Conservation (phyloP, 1,140 invertebrate genomes). For the Cotesia glomerata region DNA sequence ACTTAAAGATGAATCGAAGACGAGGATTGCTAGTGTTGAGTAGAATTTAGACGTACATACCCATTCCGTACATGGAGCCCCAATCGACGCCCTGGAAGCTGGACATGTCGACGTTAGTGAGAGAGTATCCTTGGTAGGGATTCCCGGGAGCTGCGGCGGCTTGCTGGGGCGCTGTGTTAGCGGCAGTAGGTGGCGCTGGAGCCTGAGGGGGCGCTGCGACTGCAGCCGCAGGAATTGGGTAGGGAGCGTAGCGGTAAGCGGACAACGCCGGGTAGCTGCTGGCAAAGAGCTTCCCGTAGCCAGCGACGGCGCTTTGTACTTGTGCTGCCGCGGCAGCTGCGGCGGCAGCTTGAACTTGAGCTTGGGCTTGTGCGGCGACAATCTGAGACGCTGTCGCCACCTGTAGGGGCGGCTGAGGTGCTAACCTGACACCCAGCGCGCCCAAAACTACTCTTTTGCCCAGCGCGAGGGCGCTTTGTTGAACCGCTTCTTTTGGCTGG, state of each 20-base stretch:
- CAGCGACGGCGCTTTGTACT: slow-evolving; percentile 68
- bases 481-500: slow-evolving; percentile 89
- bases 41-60: slow-evolving; percentile 79
- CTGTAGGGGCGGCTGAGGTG: slow-evolving; percentile 64
- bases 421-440: slow-evolving; percentile 71
- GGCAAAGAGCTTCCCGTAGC: slow-evolving; percentile 75
- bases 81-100: slow-evolving; percentile 90
- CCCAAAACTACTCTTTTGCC: slow-evolving; percentile 77
- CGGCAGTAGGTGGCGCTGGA: slow-evolving; percentile 62
- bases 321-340: slow-evolving; percentile 69
- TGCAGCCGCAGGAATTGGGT: slow-evolving; percentile 69
- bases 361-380: slow-evolving; percentile 64
- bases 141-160: slow-evolving; percentile 69
- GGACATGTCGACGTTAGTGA: slow-evolving; percentile 88
- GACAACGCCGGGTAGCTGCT: slow-evolving; percentile 64
- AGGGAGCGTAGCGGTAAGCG: slow-evolving; percentile 76
- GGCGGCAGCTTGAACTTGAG: slow-evolving; percentile 66
- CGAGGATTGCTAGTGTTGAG: not conserved
- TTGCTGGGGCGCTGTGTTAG: slow-evolving; percentile 52
- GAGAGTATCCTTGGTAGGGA: slow-evolving; percentile 79
- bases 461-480: slow-evolving; percentile 72
- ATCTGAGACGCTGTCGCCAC: slow-evolving; percentile 64
- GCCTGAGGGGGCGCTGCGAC: slow-evolving; percentile 66
- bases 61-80: slow-evolving; percentile 88
- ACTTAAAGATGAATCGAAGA: slow-evolving; percentile 5